phyloP scores from a whole-genome alignment of 2,113 vertebrate species.

The Rhinoptilus africanus region DNA sequence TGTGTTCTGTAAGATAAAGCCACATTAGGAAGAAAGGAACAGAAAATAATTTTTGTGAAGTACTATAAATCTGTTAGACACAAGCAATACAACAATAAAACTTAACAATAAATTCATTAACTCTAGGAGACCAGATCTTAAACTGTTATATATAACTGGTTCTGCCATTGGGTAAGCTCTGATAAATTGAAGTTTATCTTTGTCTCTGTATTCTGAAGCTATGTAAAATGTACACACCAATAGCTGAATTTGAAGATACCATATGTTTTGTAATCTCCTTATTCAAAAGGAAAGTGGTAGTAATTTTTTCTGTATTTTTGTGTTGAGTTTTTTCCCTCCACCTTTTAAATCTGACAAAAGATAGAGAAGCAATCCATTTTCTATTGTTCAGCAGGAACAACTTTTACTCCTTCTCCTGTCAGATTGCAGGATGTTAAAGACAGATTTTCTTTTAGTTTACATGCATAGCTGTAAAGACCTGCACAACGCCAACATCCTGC shows the following conservation, averaged over 20 bases:
- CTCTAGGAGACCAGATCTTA: background rate
- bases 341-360: background rate
- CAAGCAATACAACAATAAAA: background rate
- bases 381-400: background rate
- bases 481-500: background rate
- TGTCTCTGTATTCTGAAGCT: background rate
- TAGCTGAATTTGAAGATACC: background rate
- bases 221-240: background rate
- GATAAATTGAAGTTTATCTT: background rate
- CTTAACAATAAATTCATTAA: background rate
- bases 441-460: background rate
- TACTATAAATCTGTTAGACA: background rate
- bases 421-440: background rate
- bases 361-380: background rate
- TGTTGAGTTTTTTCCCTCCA: background rate
- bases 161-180: background rate
- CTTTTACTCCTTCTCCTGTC: background rate
- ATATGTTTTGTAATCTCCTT: background rate
- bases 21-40: background rate
- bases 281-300: background rate
- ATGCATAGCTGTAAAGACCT: background rate
- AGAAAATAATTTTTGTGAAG: background rate
- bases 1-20: background rate
- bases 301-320: background rate
- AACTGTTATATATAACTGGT: background rate